These are phyloP conservation scores for Amblyopsis rosae DNA, from an alignment of 2,113 vertebrate genomes.

Conservation along the genomic window DNA sequence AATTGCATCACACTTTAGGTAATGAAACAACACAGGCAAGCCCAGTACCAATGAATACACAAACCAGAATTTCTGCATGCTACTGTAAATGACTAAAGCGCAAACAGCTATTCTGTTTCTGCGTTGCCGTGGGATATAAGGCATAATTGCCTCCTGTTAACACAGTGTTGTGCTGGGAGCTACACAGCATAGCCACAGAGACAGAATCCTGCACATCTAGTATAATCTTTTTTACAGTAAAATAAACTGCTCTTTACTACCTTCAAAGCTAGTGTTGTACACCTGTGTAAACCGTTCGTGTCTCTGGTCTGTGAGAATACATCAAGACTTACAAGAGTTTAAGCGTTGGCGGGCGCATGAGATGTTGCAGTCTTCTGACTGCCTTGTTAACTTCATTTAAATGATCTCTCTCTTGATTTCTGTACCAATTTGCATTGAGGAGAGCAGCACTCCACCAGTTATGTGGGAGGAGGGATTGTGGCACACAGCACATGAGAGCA, in stretches of 20 bases:
- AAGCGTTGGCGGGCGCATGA: background rate
- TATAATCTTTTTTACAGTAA: background rate
- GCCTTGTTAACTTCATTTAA: background rate
- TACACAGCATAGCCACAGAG: background rate
- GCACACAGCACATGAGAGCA: background rate
- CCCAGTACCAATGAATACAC: constrained; percentile 15
- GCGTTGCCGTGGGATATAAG: constrained; percentile 4
- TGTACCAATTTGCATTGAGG: background rate
- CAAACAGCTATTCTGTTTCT: background rate
- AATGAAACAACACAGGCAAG: too few species aligned
- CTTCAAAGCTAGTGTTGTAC: too few species aligned
- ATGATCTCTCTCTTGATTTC: background rate
- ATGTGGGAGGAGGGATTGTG: background rate
- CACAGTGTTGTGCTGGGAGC: background rate
- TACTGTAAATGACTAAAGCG: background rate
- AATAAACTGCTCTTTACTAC: background rate
- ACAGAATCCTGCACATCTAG: background rate
- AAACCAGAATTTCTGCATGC: constrained; percentile 40
- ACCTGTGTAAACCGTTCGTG: too few species aligned
- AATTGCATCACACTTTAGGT: too few species aligned
- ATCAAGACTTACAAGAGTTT: background rate
- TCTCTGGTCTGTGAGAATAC: too few species aligned
- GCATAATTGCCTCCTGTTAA: background rate
- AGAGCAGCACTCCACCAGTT: background rate
- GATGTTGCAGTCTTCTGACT: background rate